Evolutionary conservation across 2,113 vertebrate genomes (phyloP).

Genomic region (Calcarius ornatus): DNA sequence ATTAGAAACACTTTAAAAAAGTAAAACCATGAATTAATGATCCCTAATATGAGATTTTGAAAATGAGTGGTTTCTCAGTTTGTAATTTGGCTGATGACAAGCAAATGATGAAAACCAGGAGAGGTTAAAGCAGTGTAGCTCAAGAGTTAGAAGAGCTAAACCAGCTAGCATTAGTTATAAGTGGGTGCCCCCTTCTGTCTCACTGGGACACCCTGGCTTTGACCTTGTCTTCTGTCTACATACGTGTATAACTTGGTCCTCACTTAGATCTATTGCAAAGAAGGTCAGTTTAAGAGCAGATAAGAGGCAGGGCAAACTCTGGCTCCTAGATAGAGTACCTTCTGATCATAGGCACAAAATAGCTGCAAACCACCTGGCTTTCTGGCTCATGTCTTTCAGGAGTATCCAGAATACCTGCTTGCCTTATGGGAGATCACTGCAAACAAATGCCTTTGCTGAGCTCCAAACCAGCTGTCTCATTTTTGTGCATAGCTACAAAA

Average conservation of each 20-base stretch:
- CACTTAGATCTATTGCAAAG: background rate
- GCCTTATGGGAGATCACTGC: background rate
- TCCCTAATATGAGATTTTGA: background rate
- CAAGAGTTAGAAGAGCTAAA: background rate
- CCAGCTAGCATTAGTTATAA: background rate
- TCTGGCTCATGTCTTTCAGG: background rate
- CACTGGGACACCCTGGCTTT: background rate
- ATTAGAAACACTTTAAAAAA: background rate
- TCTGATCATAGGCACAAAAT: background rate
- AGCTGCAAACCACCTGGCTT: background rate
- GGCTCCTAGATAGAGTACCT: background rate
- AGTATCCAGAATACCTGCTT: background rate
- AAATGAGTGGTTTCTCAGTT: background rate
- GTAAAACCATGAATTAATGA: background rate
- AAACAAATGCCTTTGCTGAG: background rate
- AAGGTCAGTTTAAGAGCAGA: background rate
- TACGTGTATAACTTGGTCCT: background rate
- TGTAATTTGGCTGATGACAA: background rate
- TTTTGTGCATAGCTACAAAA: background rate
- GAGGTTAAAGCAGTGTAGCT: background rate
- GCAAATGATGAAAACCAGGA: background rate
- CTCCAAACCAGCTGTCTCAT: background rate
- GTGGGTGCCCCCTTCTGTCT: background rate
- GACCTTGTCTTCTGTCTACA: background rate
- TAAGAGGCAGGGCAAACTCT: background rate